Percentiles rank a stretch among this genome's conserved stretches.
Conservation (phyloP, 2,113 vertebrate species). For the Hemiscyllium ocellatum region DNA sequence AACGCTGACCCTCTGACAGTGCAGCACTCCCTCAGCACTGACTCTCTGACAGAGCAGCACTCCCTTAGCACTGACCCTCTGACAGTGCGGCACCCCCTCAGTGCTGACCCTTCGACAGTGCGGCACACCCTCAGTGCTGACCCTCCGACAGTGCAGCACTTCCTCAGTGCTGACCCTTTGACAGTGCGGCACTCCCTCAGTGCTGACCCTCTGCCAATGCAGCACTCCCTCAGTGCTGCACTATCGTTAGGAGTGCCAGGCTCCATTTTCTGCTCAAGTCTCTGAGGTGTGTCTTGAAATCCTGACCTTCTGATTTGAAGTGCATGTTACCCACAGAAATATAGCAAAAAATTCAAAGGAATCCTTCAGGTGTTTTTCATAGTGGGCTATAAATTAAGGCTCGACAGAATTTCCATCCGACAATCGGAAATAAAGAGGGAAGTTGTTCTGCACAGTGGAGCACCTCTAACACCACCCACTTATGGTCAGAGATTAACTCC, state of each 20-base stretch:
- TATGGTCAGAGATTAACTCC: background rate
- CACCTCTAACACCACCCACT: background rate
- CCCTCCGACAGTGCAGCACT: background rate
- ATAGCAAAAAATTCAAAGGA: background rate
- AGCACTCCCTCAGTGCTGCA: background rate
- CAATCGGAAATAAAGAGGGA: background rate
- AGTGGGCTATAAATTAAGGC: background rate
- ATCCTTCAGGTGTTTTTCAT: background rate
- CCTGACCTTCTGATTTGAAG: background rate
- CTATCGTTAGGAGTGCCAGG: no score
- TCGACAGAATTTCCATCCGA: background rate
- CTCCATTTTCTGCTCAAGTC: no score
- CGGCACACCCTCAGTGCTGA: no score
- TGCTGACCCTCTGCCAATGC: background rate
- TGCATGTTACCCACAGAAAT: background rate
- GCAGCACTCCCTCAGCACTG: no score
- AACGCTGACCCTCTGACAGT: no score
- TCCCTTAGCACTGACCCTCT: no score
- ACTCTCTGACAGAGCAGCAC: no score
- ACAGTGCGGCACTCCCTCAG: background rate
- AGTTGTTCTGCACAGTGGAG: background rate
- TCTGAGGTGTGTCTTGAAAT: background rate
- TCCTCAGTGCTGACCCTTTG: background rate
- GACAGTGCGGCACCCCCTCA: background rate
- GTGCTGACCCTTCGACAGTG: background rate